Evolutionary conservation across 2,797 vertebrate genomes (phyloP), one percentile per base, ranked within the genome.

Genomic region (Ispidina lecontei): DNA sequence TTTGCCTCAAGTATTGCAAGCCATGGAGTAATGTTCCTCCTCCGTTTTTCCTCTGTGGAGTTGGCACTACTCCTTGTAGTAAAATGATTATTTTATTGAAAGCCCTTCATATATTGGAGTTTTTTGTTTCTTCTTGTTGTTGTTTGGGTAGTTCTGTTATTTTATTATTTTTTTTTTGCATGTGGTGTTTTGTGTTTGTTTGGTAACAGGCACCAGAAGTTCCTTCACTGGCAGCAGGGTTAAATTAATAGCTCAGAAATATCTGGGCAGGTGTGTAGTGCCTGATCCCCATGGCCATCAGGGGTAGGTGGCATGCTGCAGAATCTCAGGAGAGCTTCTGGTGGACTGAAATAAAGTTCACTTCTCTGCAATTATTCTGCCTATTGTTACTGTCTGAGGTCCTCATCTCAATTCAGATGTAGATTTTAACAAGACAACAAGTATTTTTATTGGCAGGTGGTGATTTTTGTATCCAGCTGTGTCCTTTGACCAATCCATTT

Each of bases 1-100:
- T 95, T 77, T 93, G 87, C 47, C 81, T 93, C 37, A 89, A 67
- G 47, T 77, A 28, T 94, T 92, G 72, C 60, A 84, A 90, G 78
- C 71, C 51, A 65, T 33, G 41, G 54, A 52, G 65, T 91, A 86
- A 79, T 67, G 62, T 80, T 91, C 46, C 37, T 82, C 22, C 72
- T 83, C 54, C 2, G 0, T 84, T 95, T 84, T 94, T 79, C 56
- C 65, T 80, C 74, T 52, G 37, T 87, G 55, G 74, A 92, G 74
- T 65, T 89, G 86, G 74, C 78, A 80, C 54, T 91, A 44, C 69
- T 72, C 69, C 23, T 55, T 2, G 1, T 52, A 87, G 47, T 85
- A 64, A 91, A 90, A 84, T 82, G 37, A 62, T 68, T 82, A 43
- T 79, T 91, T 87, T 87, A 59, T 84, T 81, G 87, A 77, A 84